Evolutionary conservation across 92 coral and sea anemone species (phyloP).

Genomic region (Zoanthus solanderi): DNA sequence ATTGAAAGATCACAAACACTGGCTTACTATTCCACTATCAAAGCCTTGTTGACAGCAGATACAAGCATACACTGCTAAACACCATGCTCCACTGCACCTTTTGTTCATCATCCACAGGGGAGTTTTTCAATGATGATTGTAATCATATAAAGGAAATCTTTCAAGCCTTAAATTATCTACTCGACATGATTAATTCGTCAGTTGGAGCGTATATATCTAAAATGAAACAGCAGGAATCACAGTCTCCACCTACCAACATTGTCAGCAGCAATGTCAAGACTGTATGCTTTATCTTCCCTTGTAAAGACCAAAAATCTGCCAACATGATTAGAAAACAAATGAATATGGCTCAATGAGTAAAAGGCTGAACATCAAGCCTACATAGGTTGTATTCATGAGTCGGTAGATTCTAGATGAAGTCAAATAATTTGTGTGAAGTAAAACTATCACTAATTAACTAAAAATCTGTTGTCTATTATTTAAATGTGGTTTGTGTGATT

Average conservation of each 20-base stretch:
- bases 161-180: neutral
- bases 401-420: too few relatives aligned
- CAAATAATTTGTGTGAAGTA: too few relatives aligned
- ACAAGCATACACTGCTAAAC: constrained; percentile 2
- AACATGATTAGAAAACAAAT: too few relatives aligned
- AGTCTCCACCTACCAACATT: neutral
- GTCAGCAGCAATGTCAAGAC: neutral
- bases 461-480: too few relatives aligned
- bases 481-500: too few relatives aligned
- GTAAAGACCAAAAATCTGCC: too few relatives aligned
- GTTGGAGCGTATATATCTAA: neutral
- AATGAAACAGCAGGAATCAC: neutral
- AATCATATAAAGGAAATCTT: neutral
- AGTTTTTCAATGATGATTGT: neutral
- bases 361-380: too few relatives aligned
- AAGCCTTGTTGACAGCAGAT: neutral
- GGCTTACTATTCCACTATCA: neutral
- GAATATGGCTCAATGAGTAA: too few relatives aligned
- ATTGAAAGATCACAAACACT: neutral
- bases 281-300: neutral
- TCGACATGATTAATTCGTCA: neutral
- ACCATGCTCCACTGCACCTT: neutral
- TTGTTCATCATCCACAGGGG: neutral
- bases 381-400: too few relatives aligned
- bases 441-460: too few relatives aligned